Conservation (phyloP, 2,888 invertebrate genomes). For the Conomelus anceps region DNA sequence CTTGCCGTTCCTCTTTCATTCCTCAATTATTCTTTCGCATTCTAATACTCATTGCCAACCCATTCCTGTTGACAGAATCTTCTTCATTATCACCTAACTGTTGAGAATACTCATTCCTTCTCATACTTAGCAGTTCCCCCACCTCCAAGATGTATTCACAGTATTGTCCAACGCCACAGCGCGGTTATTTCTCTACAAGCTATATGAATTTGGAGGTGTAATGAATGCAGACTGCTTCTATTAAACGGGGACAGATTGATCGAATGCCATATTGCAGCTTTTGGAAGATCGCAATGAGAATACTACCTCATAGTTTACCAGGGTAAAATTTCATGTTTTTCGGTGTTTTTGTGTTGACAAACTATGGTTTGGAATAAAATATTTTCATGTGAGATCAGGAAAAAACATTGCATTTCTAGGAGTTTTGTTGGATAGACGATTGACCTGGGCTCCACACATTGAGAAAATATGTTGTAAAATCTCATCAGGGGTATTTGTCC, state of each 20-base stretch:
- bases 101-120: neutral
- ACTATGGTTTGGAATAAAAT: too few species aligned
- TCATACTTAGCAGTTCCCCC: too few species aligned
- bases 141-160: neutral
- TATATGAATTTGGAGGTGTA: neutral
- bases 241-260: neutral
- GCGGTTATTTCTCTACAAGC: neutral
- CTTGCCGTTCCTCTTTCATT: too few species aligned
- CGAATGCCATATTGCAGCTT: neutral
- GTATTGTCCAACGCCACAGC: neutral
- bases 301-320: too few species aligned
- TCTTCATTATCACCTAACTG: neutral
- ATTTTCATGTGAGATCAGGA: too few species aligned
- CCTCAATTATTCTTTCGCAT: neutral
- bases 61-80: neutral
- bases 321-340: too few species aligned
- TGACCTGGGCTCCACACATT: too few species aligned
- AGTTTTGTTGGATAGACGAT: too few species aligned
- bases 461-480: too few species aligned
- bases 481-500: too few species aligned
- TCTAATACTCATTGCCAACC: slow-evolving; percentile 16
- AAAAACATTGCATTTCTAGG: too few species aligned
- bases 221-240: neutral
- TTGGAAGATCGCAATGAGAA: neutral
- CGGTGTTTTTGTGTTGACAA: neutral